phyloP scores from a whole-genome alignment of 2,888 invertebrate genomes.

The Fragum whitleyi region DNA sequence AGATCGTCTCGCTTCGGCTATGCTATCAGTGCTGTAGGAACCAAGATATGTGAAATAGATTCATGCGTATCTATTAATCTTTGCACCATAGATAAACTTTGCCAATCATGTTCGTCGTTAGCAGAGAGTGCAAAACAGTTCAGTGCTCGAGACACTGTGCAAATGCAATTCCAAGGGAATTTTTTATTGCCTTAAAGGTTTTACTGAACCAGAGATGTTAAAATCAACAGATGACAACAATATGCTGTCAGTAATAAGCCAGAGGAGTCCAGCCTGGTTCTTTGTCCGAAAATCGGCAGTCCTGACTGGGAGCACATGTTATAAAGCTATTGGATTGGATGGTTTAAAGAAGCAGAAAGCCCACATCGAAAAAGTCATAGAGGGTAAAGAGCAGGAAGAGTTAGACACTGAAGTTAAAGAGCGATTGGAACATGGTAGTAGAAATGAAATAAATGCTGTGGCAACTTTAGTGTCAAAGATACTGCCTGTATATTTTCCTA shows the following conservation, averaged over 20 bases:
- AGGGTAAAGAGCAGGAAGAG: conserved; percentile 10
- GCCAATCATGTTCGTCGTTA: neutral
- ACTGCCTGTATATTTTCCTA: conserved; percentile 41
- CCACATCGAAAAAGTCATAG: conserved; percentile 34
- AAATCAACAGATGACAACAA: neutral
- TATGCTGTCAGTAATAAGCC: neutral
- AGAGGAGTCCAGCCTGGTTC: conserved; percentile 37
- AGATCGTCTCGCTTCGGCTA: neutral
- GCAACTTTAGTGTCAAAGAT: conserved; percentile 52
- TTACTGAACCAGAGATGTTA: neutral
- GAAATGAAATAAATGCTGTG: conserved; percentile 50
- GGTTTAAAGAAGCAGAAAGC: conserved; percentile 31
- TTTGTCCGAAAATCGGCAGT: conserved; percentile 2
- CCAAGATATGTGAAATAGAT: neutral
- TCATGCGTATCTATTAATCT: neutral
- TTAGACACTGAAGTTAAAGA: neutral
- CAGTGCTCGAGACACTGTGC: neutral
- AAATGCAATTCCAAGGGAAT: neutral
- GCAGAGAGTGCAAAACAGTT: neutral
- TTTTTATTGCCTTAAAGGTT: neutral
- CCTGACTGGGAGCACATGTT: conserved; percentile 34
- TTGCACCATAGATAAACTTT: neutral
- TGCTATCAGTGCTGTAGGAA: neutral
- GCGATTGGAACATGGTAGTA: conserved; percentile 44
- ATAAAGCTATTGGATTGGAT: conserved; percentile 27